Evolutionary conservation across 2,797 vertebrate species (phyloP), one percentile per base, ranked within the genome.

Genomic region (Carcharodon carcharias): DNA sequence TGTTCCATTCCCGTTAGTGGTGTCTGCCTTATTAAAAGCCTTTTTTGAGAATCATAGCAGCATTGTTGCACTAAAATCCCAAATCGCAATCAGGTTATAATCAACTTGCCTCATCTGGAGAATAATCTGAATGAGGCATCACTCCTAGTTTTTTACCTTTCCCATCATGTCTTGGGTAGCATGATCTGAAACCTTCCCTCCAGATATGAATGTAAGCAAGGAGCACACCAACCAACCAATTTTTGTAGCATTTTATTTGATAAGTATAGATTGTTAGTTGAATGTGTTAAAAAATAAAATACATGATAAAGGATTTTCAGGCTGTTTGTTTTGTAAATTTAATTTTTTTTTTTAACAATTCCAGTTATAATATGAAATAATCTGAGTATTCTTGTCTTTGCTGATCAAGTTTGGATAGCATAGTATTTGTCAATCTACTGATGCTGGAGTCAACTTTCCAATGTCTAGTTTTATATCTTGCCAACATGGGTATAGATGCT

Each of bases 181-280:
- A 45, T 35, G 21, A n/a, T 12, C 7, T 26, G 61, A 93, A 67
- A 45, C 63, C 26, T 18, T n/a, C 63, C 63, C 91, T 93, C 26
- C 91, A 93, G 58, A 26, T 21, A 93, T 67, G 91, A 93, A 93
- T 93, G 91, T 93, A 93, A 67, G n/a, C 18, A 93, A 67, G 45
- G n/a, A 93, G 58, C 58, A 7, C 54, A n/a, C 89, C 63, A 0
- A 56, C 28, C 9, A 14, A 31, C 14, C 18, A 21, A 91, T 18
- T 45, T 67, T 40, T 93, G 91, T 67, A 67, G 91, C 61, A 93
- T 65, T 92, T 40, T 67, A 67, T 45, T 93, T 67, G 63, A 67
- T 26, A 28, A 45, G 61, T 93, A 23, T 67, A 40, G 31, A 21
- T 92, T n/a, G 9, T 40, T 31, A 45, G 21, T 40, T 93, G 21